Base-by-base conservation (phyloP, 2,113 vertebrate genomes). In the Morphnarchus princeps region DNA sequence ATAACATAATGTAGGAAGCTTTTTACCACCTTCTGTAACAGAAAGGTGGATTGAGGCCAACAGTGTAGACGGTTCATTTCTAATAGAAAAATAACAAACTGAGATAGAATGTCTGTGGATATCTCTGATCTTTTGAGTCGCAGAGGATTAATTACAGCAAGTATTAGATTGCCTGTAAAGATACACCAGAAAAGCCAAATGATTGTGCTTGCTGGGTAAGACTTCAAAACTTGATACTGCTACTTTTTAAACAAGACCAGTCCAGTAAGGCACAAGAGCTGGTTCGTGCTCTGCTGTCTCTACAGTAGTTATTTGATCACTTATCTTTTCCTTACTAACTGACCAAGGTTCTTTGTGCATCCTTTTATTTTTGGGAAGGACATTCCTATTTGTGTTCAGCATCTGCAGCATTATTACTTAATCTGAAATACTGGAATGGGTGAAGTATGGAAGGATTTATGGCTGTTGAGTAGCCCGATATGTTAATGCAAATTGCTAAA, bases 71-170 rank as follows among this genome's bases (percentile, higher is more conserved):
- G 49, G 45, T 73, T 89, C 1, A 34, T 87, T 93, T 82, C 20
- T 61, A 11, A 22, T 7, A 82, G 78, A 69, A 93, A 84, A 84
- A 52, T 18, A 89, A 63, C n/a, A 73, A 77, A 78, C 52, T 36
- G 87, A 57, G 91, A 61, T 84, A 49, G 67, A 87, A 65, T 52
- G 71, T 90, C 84, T 90, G 49, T 76, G 73, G 58, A 3, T 87
- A n/a, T 82, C 84, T 76, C 91, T 82, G 65, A 61, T 96, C 87
- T 85, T 82, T 43, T 57, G 90, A 61, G 82, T 77, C 43, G 65
- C 65, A 31, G 74, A 89, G 89, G 78, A 85, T 89, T 72, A 89
- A 82, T 96, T 94, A 87, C 93, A 95, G 52, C 54, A n/a, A 76
- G 69, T 81, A 89, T 89, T 76, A 87, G 82, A 79, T 93, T 67